Evolutionary conservation across 2,888 invertebrate genomes (phyloP).

Genomic region (Diarsia dahlii): DNA sequence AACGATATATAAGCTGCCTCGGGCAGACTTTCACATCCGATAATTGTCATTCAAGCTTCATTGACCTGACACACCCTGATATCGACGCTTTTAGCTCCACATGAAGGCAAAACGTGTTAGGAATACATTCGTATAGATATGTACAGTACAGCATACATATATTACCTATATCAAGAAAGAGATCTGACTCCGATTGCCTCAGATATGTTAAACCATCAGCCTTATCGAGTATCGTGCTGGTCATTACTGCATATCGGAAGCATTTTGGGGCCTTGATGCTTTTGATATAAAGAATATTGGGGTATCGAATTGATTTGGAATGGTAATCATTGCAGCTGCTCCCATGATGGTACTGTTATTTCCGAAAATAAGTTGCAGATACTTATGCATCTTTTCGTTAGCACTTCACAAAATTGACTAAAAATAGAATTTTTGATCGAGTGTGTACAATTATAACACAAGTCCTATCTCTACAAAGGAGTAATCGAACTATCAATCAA

Average conservation of each 20-base stretch:
- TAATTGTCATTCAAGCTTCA: conserved; percentile 49
- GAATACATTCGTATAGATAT: conserved; percentile 26
- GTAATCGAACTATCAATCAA: conserved; percentile 22
- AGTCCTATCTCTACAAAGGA: neutral
- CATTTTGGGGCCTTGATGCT: conserved; percentile 30
- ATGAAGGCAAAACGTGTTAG: conserved; percentile 44
- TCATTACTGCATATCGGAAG: conserved; percentile 52
- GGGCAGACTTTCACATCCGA: conserved; percentile 19
- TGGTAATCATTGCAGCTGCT: conserved; percentile 5
- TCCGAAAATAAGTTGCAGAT: neutral
- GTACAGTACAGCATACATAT: conserved; percentile 16
- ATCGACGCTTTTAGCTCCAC: conserved; percentile 34
- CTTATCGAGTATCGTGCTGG: conserved; percentile 51
- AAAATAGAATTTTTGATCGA: neutral
- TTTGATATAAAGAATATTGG: conserved; percentile 9
- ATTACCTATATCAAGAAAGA: conserved; percentile 49
- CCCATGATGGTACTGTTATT: neutral
- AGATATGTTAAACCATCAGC: conserved; percentile 46
- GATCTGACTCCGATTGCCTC: conserved; percentile 53
- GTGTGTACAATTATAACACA: neutral
- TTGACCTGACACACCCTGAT: conserved; percentile 50
- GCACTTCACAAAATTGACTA: neutral
- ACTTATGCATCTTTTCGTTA: neutral
- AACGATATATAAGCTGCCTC: neutral
- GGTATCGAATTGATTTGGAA: conserved; percentile 17